phyloP scores from a whole-genome alignment of 1,140 invertebrate species.

The Papilio polytes region DNA sequence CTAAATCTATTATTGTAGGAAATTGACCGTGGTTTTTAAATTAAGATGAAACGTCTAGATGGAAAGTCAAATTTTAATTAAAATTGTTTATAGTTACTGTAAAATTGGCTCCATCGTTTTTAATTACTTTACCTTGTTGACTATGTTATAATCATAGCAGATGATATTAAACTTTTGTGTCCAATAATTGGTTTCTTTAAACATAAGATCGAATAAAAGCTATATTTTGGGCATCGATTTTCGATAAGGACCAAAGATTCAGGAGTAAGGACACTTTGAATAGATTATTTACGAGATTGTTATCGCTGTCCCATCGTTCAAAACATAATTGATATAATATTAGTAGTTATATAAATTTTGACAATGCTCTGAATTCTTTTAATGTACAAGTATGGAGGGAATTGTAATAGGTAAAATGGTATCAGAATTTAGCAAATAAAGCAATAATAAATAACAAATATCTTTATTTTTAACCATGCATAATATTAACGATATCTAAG shows the following conservation, averaged over 20 bases:
- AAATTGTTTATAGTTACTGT: slow-evolving; percentile 7
- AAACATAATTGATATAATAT: too few relatives aligned
- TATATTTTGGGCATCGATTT: too few relatives aligned
- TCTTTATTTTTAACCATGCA: slow-evolving; percentile 29
- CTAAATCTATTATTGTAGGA: slow-evolving; percentile 28
- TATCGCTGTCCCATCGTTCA: too few relatives aligned
- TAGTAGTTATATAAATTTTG: too few relatives aligned
- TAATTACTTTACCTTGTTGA: not conserved
- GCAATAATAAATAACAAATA: not conserved
- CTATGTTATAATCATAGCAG: not conserved
- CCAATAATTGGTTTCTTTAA: too few relatives aligned
- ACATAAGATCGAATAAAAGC: too few relatives aligned
- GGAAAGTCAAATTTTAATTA: slow-evolving; percentile 20
- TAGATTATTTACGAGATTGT: too few relatives aligned
- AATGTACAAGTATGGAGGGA: not conserved
- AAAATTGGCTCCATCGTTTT: not conserved
- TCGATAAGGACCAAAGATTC: too few relatives aligned
- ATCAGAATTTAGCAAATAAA: not conserved
- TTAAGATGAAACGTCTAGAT: not conserved
- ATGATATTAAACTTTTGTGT: not conserved
- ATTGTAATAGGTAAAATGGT: not conserved
- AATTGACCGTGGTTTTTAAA: slow-evolving; percentile 26
- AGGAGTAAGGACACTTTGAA: too few relatives aligned
- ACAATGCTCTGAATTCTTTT: too few relatives aligned
- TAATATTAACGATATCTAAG: not conserved